These are phyloP conservation scores for Bovichtus diacanthus DNA, from an alignment of 2,797 vertebrate species.

Conservation along the genomic window DNA sequence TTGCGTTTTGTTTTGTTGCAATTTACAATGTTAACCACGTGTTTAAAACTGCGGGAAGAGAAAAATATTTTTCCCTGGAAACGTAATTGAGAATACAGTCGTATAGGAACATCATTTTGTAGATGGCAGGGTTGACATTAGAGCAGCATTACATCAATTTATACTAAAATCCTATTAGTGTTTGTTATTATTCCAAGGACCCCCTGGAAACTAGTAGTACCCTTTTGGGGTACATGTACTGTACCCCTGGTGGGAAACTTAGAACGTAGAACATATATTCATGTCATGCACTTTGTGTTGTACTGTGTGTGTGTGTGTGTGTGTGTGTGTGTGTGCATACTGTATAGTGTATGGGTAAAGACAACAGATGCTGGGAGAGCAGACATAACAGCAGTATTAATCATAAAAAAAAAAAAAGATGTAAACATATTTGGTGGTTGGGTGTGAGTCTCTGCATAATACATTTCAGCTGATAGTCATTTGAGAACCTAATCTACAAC, in stretches of 20 bases:
- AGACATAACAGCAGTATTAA: conserved; percentile 22
- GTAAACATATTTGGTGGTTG: conserved; percentile 14
- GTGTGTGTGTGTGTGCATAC: background rate
- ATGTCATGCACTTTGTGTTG: background rate
- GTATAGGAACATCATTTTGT: too few relatives aligned
- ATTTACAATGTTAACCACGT: too few relatives aligned
- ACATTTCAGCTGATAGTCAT: conserved; percentile 50
- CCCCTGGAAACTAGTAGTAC: background rate
- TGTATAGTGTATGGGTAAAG: conserved; percentile 3
- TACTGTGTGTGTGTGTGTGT: background rate
- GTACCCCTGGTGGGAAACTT: background rate
- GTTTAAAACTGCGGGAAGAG: too few relatives aligned
- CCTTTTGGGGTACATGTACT: background rate
- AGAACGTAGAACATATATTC: background rate
- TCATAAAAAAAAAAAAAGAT: conserved; percentile 15
- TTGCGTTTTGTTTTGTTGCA: too few relatives aligned
- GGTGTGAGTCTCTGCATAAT: conserved; percentile 31
- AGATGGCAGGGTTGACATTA: too few relatives aligned
- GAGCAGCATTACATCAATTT: background rate
- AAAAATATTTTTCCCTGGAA: too few relatives aligned
- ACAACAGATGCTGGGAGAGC: conserved; percentile 3
- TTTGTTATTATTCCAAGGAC: background rate
- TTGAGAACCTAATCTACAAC: conserved; percentile 48
- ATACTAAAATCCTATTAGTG: background rate
- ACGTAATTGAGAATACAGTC: too few relatives aligned